A percentile compares a stretch with the other conserved stretches of the same genome.
phyloP scores from a whole-genome alignment of 92 coral and sea anemone genomes.

The Zoanthus solanderi region DNA sequence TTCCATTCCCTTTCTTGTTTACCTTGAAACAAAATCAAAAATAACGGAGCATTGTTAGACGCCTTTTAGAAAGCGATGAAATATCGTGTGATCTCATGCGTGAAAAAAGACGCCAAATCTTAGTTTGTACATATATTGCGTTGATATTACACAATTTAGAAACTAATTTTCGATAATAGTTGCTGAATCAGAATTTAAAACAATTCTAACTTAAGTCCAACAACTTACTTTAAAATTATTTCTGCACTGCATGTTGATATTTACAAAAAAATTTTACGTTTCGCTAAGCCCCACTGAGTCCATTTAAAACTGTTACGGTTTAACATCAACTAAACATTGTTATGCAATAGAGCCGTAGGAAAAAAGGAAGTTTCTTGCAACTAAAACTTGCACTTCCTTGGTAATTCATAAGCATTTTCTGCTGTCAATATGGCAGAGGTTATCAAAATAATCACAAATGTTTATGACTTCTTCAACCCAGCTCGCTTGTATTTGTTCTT shows the following conservation, averaged over 20 bases:
- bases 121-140: neutral
- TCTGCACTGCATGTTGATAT: neutral
- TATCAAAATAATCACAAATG: neutral
- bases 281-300: neutral
- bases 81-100: slow-evolving; percentile 64
- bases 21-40: slow-evolving; percentile 11
- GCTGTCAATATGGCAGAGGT: neutral
- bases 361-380: neutral
- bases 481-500: neutral
- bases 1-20: neutral
- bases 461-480: slow-evolving; percentile 22
- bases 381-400: neutral
- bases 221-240: neutral
- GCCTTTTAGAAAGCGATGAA: neutral
- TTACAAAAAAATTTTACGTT: neutral
- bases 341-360: neutral
- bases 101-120: slow-evolving; percentile 77
- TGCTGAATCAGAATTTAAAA: neutral
- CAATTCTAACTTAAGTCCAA: neutral
- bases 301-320: slow-evolving; percentile 13
- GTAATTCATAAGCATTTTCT: neutral
- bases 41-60: neutral
- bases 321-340: neutral
- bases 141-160: slow-evolving; percentile 27
- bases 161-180: neutral